Evolutionary conservation across 2,888 invertebrate species (phyloP).

Genomic region (Eucriotettix oculatus): DNA sequence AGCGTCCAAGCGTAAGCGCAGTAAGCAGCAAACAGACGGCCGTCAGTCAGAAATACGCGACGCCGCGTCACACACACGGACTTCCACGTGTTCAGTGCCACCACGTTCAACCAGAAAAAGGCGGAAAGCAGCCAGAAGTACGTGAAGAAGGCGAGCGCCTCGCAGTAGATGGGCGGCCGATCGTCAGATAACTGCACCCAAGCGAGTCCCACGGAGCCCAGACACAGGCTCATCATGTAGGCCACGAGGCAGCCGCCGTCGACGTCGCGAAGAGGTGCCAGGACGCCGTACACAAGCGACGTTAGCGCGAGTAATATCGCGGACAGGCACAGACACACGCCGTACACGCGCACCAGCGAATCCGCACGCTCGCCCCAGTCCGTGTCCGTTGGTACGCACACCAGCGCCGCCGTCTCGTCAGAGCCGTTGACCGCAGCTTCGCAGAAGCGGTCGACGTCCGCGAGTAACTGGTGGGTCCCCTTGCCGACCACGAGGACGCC

Average conservation of each 20-base stretch:
- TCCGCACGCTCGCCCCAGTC: too few species aligned
- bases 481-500: too few species aligned
- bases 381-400: too few species aligned
- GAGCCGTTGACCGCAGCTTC: too few species aligned
- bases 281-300: constrained; percentile 36
- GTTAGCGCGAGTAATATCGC: constrained; percentile 41
- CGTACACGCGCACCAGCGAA: constrained; percentile 11
- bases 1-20: constrained; percentile 42
- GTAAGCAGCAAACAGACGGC: constrained; percentile 35
- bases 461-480: too few species aligned
- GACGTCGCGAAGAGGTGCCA: constrained; percentile 44
- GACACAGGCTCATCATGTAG: constrained; percentile 37
- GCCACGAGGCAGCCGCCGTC: constrained; percentile 49
- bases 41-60: constrained; percentile 19
- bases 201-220: constrained; percentile 38
- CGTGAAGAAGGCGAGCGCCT: constrained; percentile 29
- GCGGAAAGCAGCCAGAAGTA: constrained; percentile 46
- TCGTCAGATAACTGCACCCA: too few species aligned
- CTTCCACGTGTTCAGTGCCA: constrained; percentile 46
- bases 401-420: too few species aligned
- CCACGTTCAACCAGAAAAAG: constrained; percentile 57
- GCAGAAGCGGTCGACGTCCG: too few species aligned
- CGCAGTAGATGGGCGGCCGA: too few species aligned
- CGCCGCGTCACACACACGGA: too few species aligned
- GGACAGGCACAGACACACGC: constrained; percentile 28